Evolutionary conservation across 2,888 invertebrate species (phyloP).

Genomic region (Notodonta ziczac): DNA sequence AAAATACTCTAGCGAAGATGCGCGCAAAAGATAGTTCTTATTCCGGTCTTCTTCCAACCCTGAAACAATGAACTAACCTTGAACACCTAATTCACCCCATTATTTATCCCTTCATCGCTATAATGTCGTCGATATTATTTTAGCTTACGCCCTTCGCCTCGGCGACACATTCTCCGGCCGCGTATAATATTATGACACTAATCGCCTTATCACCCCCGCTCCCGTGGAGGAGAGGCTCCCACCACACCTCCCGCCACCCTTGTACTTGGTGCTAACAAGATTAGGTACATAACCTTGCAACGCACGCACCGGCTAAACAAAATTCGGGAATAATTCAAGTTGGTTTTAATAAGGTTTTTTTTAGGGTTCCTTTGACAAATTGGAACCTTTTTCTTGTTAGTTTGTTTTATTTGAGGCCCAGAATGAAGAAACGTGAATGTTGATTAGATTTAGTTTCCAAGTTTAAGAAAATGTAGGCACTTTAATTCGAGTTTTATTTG

Average conservation of each 20-base stretch:
- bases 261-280: conserved; percentile 37
- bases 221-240: conserved; percentile 7
- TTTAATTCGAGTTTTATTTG: neutral
- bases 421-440: conserved; percentile 1
- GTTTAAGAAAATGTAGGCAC: neutral
- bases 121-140: conserved; percentile 24
- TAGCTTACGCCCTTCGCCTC: conserved; percentile 16
- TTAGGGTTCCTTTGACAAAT: conserved; percentile 15
- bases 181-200: conserved; percentile 35
- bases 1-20: no score
- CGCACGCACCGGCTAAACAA: conserved; percentile 21
- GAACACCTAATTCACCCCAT: conserved; percentile 13
- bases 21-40: neutral
- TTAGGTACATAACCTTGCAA: conserved; percentile 28
- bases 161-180: conserved; percentile 26
- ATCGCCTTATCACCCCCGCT: conserved; percentile 38
- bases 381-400: conserved; percentile 5
- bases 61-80: conserved; percentile 5
- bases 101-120: conserved; percentile 24
- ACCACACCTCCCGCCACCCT: conserved; percentile 14
- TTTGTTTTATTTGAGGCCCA: neutral
- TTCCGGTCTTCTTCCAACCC: neutral
- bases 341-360: conserved; percentile 14
- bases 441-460: neutral
- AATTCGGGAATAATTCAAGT: conserved; percentile 18